These are phyloP conservation scores for Linyphia triangularis DNA, from an alignment of 2,888 invertebrate genomes.

Conservation along the genomic window DNA sequence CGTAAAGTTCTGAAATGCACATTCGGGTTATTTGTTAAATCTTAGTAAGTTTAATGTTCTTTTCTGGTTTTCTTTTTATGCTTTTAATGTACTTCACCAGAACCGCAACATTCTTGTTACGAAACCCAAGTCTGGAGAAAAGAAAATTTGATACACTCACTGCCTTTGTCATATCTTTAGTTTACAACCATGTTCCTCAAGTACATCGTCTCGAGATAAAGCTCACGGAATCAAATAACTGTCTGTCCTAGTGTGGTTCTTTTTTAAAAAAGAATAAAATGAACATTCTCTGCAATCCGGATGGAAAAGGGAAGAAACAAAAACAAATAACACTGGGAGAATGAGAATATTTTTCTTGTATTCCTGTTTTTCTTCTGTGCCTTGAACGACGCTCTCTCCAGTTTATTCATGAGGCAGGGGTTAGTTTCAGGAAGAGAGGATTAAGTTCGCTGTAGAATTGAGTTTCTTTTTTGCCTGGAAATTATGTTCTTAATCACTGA, in stretches of 20 bases:
- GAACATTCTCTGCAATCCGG: neutral
- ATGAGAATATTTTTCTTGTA: neutral
- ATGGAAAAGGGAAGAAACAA: slow-evolving; percentile 3
- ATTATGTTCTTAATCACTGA: neutral
- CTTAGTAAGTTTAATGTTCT: too few species aligned
- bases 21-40: too few species aligned
- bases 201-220: neutral
- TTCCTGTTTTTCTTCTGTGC: neutral
- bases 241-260: neutral
- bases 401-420: neutral
- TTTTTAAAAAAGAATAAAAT: neutral
- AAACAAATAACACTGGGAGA: too few species aligned
- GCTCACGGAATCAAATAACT: neutral
- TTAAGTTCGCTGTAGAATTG: neutral
- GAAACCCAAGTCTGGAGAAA: neutral
- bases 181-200: neutral
- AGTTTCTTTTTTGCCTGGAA: neutral
- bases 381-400: neutral
- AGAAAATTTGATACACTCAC: neutral
- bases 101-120: neutral
- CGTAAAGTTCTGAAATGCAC: too few species aligned
- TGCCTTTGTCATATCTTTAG: neutral
- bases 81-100: too few species aligned
- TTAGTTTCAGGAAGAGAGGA: neutral
- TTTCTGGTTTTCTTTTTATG: too few species aligned